A percentile compares a stretch with the other conserved stretches of the same genome.
phyloP scores from a whole-genome alignment of 2,797 vertebrate species.

The Fringilla coelebs region DNA sequence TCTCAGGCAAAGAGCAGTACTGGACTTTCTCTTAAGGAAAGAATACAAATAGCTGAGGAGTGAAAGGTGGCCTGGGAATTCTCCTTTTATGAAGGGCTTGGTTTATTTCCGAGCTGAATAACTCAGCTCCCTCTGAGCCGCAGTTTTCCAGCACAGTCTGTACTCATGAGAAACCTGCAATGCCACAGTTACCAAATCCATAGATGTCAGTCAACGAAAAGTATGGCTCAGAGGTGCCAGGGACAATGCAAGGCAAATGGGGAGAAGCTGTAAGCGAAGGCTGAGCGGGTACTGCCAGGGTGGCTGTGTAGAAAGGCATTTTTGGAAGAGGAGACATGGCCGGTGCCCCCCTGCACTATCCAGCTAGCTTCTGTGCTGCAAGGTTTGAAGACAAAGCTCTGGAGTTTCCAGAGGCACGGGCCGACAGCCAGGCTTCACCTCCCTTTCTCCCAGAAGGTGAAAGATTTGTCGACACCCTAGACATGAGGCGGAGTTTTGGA shows the following conservation, averaged over 20 bases:
- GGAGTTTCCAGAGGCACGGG: not conserved
- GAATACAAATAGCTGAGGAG: conserved; percentile 41
- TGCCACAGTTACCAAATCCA: not conserved
- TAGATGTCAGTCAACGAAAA: not conserved
- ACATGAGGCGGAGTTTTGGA: not conserved
- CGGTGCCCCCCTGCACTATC: not conserved
- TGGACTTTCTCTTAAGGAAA: conserved; percentile 20
- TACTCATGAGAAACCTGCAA: not conserved
- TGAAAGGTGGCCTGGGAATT: conserved; percentile 38
- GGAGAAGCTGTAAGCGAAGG: not conserved
- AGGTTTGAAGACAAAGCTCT: not conserved
- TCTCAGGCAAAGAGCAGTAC: not conserved
- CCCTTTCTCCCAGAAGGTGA: not conserved
- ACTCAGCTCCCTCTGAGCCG: not conserved
- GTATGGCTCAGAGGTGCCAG: not conserved
- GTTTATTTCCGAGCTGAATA: conserved; percentile 24
- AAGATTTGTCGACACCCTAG: not conserved
- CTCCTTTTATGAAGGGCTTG: conserved; percentile 6
- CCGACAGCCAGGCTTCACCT: not conserved
- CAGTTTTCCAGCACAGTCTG: conserved; percentile 1
- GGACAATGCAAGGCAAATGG: not conserved
- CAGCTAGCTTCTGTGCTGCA: not conserved
- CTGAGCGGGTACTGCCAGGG: not conserved
- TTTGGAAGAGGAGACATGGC: not conserved
- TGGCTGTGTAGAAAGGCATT: not conserved